Evolutionary conservation across 2,113 vertebrate genomes (phyloP).

Genomic region (Trematomus loennbergii): DNA sequence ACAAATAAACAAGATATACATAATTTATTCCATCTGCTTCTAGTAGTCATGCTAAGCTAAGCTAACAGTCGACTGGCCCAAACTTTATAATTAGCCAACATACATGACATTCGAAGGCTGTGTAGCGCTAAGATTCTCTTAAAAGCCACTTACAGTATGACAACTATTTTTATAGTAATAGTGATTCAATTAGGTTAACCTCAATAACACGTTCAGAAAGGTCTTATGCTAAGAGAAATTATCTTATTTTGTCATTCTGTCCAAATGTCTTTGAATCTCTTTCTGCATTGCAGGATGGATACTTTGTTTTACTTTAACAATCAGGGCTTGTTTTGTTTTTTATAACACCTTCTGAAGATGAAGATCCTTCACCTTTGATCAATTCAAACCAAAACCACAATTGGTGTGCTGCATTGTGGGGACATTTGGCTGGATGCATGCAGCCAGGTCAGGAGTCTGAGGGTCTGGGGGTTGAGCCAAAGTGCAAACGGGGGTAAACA

Average conservation of each 20-base stretch:
- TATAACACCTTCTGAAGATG: conserved; percentile 6
- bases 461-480: conserved; percentile 47
- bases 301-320: background rate
- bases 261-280: background rate
- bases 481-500: conserved; percentile 58
- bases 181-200: conserved; percentile 4
- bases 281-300: background rate
- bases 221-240: background rate
- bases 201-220: background rate
- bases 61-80: background rate
- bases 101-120: background rate
- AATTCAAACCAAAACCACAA: conserved; percentile 30
- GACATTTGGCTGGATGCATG: conserved; percentile 69
- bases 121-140: background rate
- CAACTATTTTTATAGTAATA: background rate
- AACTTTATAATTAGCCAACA: background rate
- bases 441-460: conserved; percentile 60
- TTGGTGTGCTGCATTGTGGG: conserved; percentile 54
- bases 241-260: background rate
- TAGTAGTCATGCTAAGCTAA: background rate
- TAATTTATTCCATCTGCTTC: background rate
- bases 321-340: background rate
- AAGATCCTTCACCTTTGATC: conserved; percentile 11
- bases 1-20: background rate
- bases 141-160: background rate